phyloP scores from a whole-genome alignment of 92 coral and sea anemone genomes.

The Siderastrea siderea region DNA sequence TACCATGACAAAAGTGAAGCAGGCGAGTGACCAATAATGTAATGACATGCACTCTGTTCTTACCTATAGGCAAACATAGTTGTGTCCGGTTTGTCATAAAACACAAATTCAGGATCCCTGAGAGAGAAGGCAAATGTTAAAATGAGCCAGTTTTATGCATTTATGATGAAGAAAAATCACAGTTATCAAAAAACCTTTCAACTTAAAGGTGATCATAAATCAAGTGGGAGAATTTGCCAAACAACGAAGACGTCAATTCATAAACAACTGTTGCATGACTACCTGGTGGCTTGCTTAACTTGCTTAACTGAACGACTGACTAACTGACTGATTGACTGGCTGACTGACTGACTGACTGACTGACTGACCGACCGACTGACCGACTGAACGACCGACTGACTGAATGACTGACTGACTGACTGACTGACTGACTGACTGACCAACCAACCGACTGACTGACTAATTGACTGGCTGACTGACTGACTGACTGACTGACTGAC shows the following conservation, averaged over 20 bases:
- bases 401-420: neutral
- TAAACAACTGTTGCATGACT: neutral
- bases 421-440: neutral
- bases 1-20: neutral
- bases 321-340: neutral
- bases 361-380: neutral
- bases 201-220: no score
- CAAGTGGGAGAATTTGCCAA: no score
- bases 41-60: neutral
- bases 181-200: no score
- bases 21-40: no score
- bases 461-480: neutral
- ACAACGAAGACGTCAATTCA: neutral
- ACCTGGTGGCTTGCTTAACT: neutral
- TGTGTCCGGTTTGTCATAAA: constrained; percentile 91
- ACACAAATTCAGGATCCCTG: constrained; percentile 98
- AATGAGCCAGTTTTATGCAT: neutral
- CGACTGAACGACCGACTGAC: neutral
- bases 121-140: neutral
- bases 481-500: neutral
- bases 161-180: no score
- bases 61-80: constrained; percentile 96
- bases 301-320: neutral
- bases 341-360: neutral
- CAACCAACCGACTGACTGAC: neutral